phyloP scores from a whole-genome alignment of 2,888 invertebrate species.

The Campaea margaritaria region DNA sequence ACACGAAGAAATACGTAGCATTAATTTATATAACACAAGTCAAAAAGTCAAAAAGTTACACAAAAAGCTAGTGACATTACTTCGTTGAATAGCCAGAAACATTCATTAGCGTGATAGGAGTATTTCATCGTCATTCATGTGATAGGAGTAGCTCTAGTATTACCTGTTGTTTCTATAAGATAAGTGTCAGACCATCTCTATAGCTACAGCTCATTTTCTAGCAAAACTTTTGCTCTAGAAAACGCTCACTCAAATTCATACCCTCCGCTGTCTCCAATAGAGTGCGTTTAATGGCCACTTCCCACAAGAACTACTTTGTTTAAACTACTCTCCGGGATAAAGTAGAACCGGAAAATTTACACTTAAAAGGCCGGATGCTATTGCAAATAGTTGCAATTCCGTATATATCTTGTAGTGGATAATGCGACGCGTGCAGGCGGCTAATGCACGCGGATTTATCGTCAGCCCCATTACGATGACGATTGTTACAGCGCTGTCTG shows the following conservation, averaged over 20 bases:
- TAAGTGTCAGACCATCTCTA: too few relatives aligned
- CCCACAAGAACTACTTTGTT: conserved; percentile 45
- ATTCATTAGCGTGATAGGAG: too few relatives aligned
- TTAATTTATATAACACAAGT: too few relatives aligned
- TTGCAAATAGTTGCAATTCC: conserved; percentile 79
- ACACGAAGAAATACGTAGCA: too few relatives aligned
- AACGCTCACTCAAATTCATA: conserved; percentile 38
- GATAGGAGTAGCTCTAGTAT: too few relatives aligned
- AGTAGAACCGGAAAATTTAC: conserved; percentile 83
- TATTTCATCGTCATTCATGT: too few relatives aligned
- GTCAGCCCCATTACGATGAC: conserved; percentile 37
- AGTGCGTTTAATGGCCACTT: conserved; percentile 48
- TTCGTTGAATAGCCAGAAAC: too few relatives aligned
- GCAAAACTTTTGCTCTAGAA: neutral
- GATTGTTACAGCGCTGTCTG: conserved; percentile 36
- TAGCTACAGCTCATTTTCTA: too few relatives aligned
- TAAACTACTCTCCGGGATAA: conserved; percentile 65
- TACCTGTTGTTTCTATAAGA: too few relatives aligned
- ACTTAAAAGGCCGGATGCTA: conserved; percentile 82
- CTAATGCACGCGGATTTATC: conserved; percentile 54
- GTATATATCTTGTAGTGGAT: conserved; percentile 72
- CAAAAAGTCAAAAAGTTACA: too few relatives aligned
- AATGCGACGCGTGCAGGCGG: conserved; percentile 59
- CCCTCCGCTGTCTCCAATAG: conserved; percentile 35
- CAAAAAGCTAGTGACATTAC: too few relatives aligned